phyloP scores from a whole-genome alignment of 2,888 invertebrate genomes.

The Poecilus cupreus region DNA sequence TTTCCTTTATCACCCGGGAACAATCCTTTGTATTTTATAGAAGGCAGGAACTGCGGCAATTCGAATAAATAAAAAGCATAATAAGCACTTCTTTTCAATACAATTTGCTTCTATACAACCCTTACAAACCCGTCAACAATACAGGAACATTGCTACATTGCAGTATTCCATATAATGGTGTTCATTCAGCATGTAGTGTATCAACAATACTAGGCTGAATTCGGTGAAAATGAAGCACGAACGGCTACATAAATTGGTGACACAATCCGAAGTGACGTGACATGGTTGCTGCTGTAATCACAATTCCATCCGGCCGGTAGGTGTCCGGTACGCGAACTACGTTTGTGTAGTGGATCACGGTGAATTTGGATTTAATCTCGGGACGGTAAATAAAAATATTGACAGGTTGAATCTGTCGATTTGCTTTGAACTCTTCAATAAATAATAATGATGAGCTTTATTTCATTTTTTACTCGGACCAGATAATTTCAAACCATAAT shows the following conservation, averaged over 20 bases:
- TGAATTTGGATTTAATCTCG: conserved; percentile 26
- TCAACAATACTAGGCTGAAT: conserved; percentile 5
- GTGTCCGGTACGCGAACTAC: neutral
- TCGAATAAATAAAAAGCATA: too few species aligned
- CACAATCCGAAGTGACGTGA: neutral
- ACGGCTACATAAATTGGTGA: conserved; percentile 32
- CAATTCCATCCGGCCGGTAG: neutral
- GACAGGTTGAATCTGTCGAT: neutral
- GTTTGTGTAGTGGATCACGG: too few species aligned
- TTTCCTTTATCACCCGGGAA: too few species aligned
- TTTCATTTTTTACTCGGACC: neutral
- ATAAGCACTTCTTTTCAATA: neutral
- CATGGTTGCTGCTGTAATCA: conserved; percentile 10
- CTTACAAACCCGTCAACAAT: neutral
- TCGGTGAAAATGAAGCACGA: conserved; percentile 25
- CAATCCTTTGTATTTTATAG: too few species aligned
- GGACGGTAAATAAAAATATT: conserved; percentile 11
- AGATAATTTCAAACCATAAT: too few species aligned
- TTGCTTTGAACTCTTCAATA: neutral
- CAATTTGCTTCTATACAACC: neutral
- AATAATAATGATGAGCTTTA: neutral
- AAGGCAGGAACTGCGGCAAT: too few species aligned
- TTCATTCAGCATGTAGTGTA: neutral
- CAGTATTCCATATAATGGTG: too few species aligned
- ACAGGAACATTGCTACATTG: neutral